phyloP scores from a whole-genome alignment of 1,140 invertebrate genomes.

The Bradynema listronoti region DNA sequence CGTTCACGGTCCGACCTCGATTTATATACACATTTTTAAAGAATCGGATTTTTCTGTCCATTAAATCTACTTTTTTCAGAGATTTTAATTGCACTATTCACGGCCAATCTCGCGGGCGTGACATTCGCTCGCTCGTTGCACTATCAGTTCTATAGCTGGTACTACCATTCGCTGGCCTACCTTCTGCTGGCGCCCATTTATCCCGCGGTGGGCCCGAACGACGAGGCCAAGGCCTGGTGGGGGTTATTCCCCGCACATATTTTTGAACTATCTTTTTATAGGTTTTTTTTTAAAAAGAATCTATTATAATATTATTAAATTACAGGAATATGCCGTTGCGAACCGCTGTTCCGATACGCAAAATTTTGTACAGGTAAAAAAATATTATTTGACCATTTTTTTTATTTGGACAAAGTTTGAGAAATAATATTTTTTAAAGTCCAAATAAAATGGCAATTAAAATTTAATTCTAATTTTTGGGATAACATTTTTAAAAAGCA shows the following conservation, averaged over 20 bases:
- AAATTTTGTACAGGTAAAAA: constrained; percentile 14
- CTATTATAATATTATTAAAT: neutral
- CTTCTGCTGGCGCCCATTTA: constrained; percentile 63
- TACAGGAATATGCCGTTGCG: neutral
- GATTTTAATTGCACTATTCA: too few species aligned
- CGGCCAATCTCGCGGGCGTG: too few species aligned
- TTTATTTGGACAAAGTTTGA: neutral
- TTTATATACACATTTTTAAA: too few species aligned
- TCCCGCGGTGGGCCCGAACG: constrained; percentile 4
- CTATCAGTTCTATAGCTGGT: constrained; percentile 99
- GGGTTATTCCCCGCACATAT: neutral
- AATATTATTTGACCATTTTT: neutral
- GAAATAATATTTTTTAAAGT: too few species aligned
- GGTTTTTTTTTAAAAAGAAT: too few species aligned
- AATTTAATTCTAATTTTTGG: too few species aligned
- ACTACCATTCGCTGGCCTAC: constrained; percentile 90
- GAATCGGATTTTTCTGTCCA: too few species aligned
- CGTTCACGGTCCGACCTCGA: too few species aligned
- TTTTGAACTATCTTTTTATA: too few species aligned
- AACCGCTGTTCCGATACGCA: neutral
- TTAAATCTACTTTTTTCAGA: too few species aligned
- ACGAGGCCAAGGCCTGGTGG: constrained; percentile 12
- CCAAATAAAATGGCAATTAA: too few species aligned
- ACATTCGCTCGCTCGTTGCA: constrained; percentile 91
- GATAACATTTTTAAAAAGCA: too few species aligned